phyloP scores from a whole-genome alignment of 2,888 invertebrate genomes.

The Tachina lurida region DNA sequence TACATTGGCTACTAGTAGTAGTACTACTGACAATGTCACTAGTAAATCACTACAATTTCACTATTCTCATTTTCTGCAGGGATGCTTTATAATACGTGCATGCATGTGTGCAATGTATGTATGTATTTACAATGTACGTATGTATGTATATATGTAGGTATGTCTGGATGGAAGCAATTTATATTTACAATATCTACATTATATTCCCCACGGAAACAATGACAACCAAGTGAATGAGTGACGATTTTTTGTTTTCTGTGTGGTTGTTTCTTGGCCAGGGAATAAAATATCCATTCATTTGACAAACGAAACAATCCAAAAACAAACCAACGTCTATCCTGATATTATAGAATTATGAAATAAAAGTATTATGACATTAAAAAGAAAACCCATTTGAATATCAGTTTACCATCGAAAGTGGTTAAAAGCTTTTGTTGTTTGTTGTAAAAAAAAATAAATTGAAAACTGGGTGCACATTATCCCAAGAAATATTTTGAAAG shows the following conservation, averaged over 20 bases:
- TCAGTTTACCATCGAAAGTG: slow-evolving; percentile 62
- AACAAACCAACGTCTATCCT: slow-evolving; percentile 39
- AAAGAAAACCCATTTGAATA: slow-evolving; percentile 59
- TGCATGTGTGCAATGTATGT: no score
- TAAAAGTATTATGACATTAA: slow-evolving; percentile 63
- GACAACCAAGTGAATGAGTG: slow-evolving; percentile 46
- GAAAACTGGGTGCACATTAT: slow-evolving; percentile 2
- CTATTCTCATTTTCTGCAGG: no score
- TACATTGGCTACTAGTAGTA: no score
- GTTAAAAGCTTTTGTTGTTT: slow-evolving; percentile 19
- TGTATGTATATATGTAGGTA: neutral
- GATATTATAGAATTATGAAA: slow-evolving; percentile 55
- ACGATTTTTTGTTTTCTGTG: slow-evolving; percentile 30
- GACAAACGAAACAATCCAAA: slow-evolving; percentile 30
- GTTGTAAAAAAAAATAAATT: neutral
- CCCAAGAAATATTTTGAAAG: neutral
- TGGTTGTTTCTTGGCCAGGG: neutral
- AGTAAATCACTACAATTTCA: no score
- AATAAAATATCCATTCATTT: slow-evolving; percentile 27
- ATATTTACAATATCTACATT: slow-evolving; percentile 1
- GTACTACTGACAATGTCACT: no score
- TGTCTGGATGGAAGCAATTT: neutral
- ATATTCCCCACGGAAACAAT: slow-evolving; percentile 56
- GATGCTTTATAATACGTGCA: neutral
- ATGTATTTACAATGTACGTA: neutral